Base-by-base conservation (phyloP, 1,140 invertebrate genomes). In the Lepidostoma basale region DNA sequence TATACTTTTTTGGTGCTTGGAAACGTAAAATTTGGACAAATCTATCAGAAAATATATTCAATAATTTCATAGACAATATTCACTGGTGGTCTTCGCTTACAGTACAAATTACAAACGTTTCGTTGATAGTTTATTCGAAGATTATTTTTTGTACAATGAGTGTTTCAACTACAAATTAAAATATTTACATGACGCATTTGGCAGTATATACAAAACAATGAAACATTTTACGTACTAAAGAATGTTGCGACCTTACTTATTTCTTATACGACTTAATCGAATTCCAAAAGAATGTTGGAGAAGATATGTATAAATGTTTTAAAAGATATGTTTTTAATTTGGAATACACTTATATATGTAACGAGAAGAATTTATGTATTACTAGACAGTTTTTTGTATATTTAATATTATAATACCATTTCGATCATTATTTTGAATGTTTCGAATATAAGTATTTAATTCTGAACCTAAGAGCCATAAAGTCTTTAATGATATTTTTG, bases 111-210 rank as follows among this genome's bases (percentile, higher is more conserved):
- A 10, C 44, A 54, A 69, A 63, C 26, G 56, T 59, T 72, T 72
- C 70, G 70, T 72, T 72, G 70, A 67, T 68, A 67, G 56, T 40
- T 68, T 64, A 54, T 72, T 65, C 70, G 70, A 66, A 63, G 54
- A 54, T 68, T 64, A 39, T 9, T 54, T 65, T 72, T 72, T 72
- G 70, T 72, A 72, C 70, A 72, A 49, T 49, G 40, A 72, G 40
- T 66, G 28, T 65, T 69, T 52, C 39, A 44, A 62, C 25, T 68
- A 68, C 42, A 52, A 47, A 28, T 42, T 59, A 58, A 39, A 25
- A 45, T 72, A 71, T 71, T 63, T 71, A 71, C 69, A 71, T 44
- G 16, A 49, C 12, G 44, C 14, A 6, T 58, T 44, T 40, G n/a
- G 36, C 30, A 33, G 12, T 68, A 68, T 68, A 5, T 68, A 68